Base-by-base conservation (phyloP, 2,888 invertebrate genomes). In the Trichogramma dendrolimi region DNA sequence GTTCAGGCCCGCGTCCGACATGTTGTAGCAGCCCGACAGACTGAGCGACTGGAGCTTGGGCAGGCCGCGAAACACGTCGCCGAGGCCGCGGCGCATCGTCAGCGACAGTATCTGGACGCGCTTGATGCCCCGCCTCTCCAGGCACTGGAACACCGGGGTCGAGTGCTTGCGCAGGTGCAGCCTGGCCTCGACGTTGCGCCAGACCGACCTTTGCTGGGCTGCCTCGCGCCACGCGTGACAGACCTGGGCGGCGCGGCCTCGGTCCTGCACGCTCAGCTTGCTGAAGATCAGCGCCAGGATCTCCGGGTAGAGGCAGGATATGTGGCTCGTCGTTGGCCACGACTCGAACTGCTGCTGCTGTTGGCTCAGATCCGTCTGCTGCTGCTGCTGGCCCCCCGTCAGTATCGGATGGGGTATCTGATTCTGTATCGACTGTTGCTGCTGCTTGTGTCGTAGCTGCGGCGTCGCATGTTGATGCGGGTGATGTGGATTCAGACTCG, bases 101-200 rank as follows among this genome's bases (percentile, higher is more conserved):
- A 96, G 81, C 14, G 94, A 94, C 57, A 96, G 81, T 65, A 96
- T 91, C 81, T 96, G 96, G 62, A 96, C 87, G 76, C 88, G 86
- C 69, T 90, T 87, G 66, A 96, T 94, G 69, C 96, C 96, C 58
- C 96, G 85, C 69, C 89, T 87, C 51, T 92, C 92, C 64, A 96
- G 81, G 66, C 92, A 93, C 40, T 89, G 86, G 80, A 94, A 95
- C 61, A 96, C 84, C 70, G 90, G 89, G 10, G 91, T 90, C 66
- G 91, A 89, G 66, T 93, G 88, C 70, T 90, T 85, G 66, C 92
- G 85, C 55, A 96, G 84, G 78, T 96, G 96, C 67, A 96, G 80
- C 71, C 92, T 90, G 1, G 96, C 95, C 77, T 94, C 94, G 43
- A 94, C 94, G 58, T 94, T 94, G 70, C 92, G 87, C 96, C 96